These are phyloP conservation scores for Scophthalmus maximus DNA, from an alignment of 2,113 vertebrate species.

Conservation along the genomic window DNA sequence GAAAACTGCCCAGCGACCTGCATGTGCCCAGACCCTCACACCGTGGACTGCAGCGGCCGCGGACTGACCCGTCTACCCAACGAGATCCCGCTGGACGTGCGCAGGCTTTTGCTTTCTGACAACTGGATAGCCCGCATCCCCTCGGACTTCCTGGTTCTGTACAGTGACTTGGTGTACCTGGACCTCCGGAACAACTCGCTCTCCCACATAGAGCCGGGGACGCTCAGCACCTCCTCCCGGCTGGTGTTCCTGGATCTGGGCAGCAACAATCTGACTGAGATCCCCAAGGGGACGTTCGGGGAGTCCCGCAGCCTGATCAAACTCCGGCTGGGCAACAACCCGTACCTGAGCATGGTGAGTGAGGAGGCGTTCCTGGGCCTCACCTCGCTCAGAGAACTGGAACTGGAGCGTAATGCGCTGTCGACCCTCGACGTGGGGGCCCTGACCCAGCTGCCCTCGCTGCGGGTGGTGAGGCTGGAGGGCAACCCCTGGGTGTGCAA, in stretches of 20 bases:
- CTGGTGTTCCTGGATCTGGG: constrained; percentile 95
- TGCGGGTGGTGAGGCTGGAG: constrained; percentile 90
- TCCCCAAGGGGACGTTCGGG: constrained; percentile 90
- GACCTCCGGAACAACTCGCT: constrained; percentile 97
- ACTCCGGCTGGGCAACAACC: constrained; percentile 91
- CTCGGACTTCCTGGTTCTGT: constrained; percentile 95
- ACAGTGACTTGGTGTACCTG: constrained; percentile 95
- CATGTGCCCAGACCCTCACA: constrained; percentile 92
- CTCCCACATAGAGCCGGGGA: constrained; percentile 90
- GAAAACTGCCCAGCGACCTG: constrained; percentile 89
- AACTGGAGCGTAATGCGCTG: constrained; percentile 92
- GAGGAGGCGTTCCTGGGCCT: constrained; percentile 92
- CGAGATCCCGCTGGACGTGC: constrained; percentile 93
- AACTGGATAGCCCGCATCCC: constrained; percentile 94
- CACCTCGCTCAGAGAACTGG: constrained; percentile 93
- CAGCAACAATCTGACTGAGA: constrained; percentile 95
- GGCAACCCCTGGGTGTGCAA: constrained; percentile 98
- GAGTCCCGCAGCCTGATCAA: constrained; percentile 92
- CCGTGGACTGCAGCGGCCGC: constrained; percentile 93
- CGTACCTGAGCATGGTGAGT: constrained; percentile 89
- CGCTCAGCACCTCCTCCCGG: constrained; percentile 92
- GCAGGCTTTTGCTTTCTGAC: constrained; percentile 92
- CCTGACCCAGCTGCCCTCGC: constrained; percentile 89
- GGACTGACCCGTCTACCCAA: constrained; percentile 91
- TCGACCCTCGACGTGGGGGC: constrained; percentile 88